These are phyloP conservation scores for Cheilosia pagana DNA, from an alignment of 2,888 invertebrate species.

Conservation along the genomic window DNA sequence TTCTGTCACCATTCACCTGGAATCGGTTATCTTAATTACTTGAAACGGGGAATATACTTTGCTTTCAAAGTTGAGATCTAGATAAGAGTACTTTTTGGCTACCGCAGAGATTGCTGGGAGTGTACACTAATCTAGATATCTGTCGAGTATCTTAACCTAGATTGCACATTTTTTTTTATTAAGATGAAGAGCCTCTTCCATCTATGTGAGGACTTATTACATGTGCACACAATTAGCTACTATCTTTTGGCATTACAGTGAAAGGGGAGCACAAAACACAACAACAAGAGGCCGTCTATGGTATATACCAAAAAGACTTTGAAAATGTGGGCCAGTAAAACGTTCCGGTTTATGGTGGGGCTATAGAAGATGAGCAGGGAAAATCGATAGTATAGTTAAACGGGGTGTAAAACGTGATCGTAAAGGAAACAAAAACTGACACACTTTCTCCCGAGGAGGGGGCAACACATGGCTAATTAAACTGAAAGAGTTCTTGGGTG, in stretches of 20 bases:
- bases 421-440: neutral
- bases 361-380: conserved; percentile 3
- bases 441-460: neutral
- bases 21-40: conserved; percentile 71
- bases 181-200: neutral
- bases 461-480: conserved; percentile 10
- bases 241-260: conserved; percentile 23
- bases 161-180: neutral
- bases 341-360: neutral
- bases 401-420: conserved; percentile 15
- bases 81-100: conserved; percentile 29
- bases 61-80: conserved; percentile 51
- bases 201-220: neutral
- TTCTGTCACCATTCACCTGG: conserved; percentile 25
- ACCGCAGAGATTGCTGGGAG: conserved; percentile 10
- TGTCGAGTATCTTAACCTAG: conserved; percentile 10
- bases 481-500: neutral
- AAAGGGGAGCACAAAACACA: neutral
- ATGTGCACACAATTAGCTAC: conserved; percentile 35
- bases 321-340: conserved; percentile 23
- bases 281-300: neutral
- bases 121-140: conserved; percentile 33
- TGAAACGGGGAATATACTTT: conserved; percentile 21
- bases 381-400: conserved; percentile 22
- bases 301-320: neutral